Conservation (phyloP, 1,140 invertebrate genomes). For the Bombus impatiens region DNA sequence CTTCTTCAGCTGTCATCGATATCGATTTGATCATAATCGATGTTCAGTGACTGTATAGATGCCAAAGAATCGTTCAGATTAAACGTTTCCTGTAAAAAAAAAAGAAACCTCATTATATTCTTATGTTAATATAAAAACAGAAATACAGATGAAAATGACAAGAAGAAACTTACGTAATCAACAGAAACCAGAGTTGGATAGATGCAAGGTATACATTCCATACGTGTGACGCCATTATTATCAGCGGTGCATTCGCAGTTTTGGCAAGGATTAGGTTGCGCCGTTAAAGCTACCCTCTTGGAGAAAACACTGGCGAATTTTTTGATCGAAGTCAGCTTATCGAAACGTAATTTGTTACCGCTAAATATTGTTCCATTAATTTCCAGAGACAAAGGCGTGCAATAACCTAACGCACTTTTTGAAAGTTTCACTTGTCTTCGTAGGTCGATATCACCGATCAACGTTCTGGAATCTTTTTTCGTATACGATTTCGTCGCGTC, state of each 20-base stretch:
- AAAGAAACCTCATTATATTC: neutral
- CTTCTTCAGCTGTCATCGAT: constrained; percentile 74
- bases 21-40: constrained; percentile 76
- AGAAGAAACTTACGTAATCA: constrained; percentile 82
- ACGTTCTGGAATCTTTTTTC: constrained; percentile 87
- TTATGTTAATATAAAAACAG: too few relatives aligned
- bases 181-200: constrained; percentile 82
- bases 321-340: constrained; percentile 84
- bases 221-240: constrained; percentile 85
- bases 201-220: constrained; percentile 85
- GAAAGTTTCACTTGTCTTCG: constrained; percentile 88
- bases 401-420: constrained; percentile 89
- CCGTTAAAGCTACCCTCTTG: constrained; percentile 86
- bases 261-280: constrained; percentile 85
- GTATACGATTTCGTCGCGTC: constrained; percentile 90
- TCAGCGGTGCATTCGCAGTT: constrained; percentile 88
- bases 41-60: constrained; percentile 72
- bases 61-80: constrained; percentile 77
- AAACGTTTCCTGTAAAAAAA: constrained; percentile 76
- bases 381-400: constrained; percentile 90
- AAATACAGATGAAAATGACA: constrained; percentile 26
- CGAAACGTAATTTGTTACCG: constrained; percentile 84
- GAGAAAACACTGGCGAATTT: constrained; percentile 88
- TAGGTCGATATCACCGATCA: constrained; percentile 87
- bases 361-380: constrained; percentile 91